These are phyloP conservation scores for Sericinus montela DNA, from an alignment of 2,888 invertebrate genomes.

Conservation along the genomic window DNA sequence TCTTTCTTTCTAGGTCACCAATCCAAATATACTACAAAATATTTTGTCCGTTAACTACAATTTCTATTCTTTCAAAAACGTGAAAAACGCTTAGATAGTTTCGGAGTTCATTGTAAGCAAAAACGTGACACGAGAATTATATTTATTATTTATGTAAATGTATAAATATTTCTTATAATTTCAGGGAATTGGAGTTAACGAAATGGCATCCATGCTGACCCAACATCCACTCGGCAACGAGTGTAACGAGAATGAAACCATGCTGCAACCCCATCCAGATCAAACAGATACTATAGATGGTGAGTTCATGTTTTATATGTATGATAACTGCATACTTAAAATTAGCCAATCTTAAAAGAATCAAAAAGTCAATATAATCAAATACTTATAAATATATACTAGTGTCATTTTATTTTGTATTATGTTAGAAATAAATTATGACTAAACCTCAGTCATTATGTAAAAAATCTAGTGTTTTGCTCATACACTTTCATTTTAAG, in stretches of 20 bases:
- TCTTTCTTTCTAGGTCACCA: too few species aligned
- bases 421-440: background rate
- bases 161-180: constrained; percentile 29
- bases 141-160: background rate
- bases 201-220: constrained; percentile 81
- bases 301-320: constrained; percentile 62
- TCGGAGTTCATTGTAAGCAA: too few species aligned
- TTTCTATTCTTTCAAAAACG: too few species aligned
- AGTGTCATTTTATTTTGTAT: too few species aligned
- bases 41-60: too few species aligned
- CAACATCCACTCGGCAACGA: constrained; percentile 81
- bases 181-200: constrained; percentile 80
- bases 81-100: too few species aligned
- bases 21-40: too few species aligned
- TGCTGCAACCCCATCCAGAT: constrained; percentile 82
- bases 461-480: too few species aligned
- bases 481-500: background rate
- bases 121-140: too few species aligned
- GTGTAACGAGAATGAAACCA: constrained; percentile 79
- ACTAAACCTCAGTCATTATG: too few species aligned
- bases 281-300: constrained; percentile 87
- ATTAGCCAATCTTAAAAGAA: background rate
- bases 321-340: constrained; percentile 26
- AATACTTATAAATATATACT: too few species aligned
- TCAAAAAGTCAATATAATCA: too few species aligned